Conservation (phyloP, 2,888 invertebrate genomes). For the Drosophila kanekoi region DNA sequence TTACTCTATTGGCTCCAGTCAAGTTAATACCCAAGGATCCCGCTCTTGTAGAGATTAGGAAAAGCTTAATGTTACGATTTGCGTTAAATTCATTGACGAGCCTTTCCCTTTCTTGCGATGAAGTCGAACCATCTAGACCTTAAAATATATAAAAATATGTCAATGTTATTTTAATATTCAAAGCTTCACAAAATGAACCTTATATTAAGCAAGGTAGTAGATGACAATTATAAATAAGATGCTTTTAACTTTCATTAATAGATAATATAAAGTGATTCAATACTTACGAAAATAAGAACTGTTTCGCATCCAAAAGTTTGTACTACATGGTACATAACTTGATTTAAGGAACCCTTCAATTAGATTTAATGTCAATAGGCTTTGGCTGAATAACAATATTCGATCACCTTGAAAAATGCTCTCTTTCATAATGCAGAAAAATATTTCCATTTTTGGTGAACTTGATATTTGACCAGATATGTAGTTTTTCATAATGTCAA, state of each 20-base stretch:
- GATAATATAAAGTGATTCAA: not conserved
- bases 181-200: too few species aligned
- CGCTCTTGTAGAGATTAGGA: slow-evolving; percentile 98
- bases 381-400: slow-evolving; percentile 97
- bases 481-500: slow-evolving; percentile 93
- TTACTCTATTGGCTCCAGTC: slow-evolving; percentile 98
- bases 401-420: slow-evolving; percentile 95
- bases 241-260: not conserved
- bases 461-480: slow-evolving; percentile 95
- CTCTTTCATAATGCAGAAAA: slow-evolving; percentile 96
- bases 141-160: slow-evolving; percentile 21
- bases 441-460: slow-evolving; percentile 97
- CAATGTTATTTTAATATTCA: too few species aligned
- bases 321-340: slow-evolving; percentile 89
- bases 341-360: slow-evolving; percentile 96
- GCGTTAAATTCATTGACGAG: slow-evolving; percentile 98
- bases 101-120: slow-evolving; percentile 96
- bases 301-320: slow-evolving; percentile 93
- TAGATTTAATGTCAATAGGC: slow-evolving; percentile 96
- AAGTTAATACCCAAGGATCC: slow-evolving; percentile 99
- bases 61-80: slow-evolving; percentile 93
- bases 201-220: too few species aligned
- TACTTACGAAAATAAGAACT: slow-evolving; percentile 95
- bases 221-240: too few species aligned
- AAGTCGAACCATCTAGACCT: slow-evolving; percentile 98